A percentile compares a stretch with the other conserved stretches of the same genome.
These are phyloP conservation scores for Scarus forsteni DNA, from an alignment of 2,797 vertebrate genomes.

Conservation along the genomic window DNA sequence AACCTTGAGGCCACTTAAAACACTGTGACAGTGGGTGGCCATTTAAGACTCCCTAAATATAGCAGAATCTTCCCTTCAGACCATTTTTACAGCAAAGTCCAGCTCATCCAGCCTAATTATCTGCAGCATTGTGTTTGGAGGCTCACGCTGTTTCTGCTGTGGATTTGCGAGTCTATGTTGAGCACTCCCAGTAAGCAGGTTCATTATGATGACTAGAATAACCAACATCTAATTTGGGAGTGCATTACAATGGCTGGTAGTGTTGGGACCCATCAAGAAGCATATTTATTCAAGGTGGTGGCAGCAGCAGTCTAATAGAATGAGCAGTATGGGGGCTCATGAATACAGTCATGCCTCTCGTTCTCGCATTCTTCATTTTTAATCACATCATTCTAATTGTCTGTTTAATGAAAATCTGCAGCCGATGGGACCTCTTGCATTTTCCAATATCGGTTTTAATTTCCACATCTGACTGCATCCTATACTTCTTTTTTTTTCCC, in stretches of 20 bases:
- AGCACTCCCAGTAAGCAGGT: slow-evolving; percentile 78
- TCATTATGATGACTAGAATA: slow-evolving; percentile 76
- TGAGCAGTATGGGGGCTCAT: slow-evolving; percentile 88
- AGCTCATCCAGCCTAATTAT: slow-evolving; percentile 76
- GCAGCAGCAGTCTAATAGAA: slow-evolving; percentile 83
- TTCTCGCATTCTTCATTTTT: slow-evolving; percentile 72
- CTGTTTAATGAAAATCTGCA: slow-evolving; percentile 88
- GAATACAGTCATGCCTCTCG: slow-evolving; percentile 83
- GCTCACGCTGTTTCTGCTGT: slow-evolving; percentile 50
- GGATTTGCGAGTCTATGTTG: slow-evolving; percentile 59
- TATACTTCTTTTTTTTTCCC: neutral
- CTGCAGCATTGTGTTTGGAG: slow-evolving; percentile 66
- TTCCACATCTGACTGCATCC: slow-evolving; percentile 6
- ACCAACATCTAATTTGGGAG: slow-evolving; percentile 75
- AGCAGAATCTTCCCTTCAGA: slow-evolving; percentile 51
- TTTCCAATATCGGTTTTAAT: slow-evolving; percentile 48
- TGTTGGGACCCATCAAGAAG: slow-evolving; percentile 82
- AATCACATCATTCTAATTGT: slow-evolving; percentile 88
- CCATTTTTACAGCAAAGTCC: slow-evolving; percentile 56
- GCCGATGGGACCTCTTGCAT: slow-evolving; percentile 34
- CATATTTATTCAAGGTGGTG: slow-evolving; percentile 84
- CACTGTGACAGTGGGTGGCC: neutral
- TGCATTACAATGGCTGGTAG: slow-evolving; percentile 84
- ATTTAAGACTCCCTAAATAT: slow-evolving; percentile 54
- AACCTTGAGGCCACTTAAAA: neutral